Evolutionary conservation across 2,797 vertebrate species (phyloP).

Genomic region (Phalloptychus januarius): DNA sequence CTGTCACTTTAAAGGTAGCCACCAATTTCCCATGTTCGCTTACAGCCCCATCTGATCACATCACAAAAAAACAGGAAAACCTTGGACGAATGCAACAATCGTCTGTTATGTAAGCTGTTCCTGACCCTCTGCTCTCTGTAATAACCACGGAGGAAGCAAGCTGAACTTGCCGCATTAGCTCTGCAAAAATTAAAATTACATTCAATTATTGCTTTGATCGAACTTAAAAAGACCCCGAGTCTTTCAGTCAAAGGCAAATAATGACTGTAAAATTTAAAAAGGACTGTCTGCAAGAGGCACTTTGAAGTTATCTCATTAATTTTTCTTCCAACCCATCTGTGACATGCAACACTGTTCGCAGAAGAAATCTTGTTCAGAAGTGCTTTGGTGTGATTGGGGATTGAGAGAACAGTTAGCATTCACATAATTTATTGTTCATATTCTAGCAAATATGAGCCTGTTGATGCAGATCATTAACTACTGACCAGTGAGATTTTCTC

Average conservation of each 20-base stretch:
- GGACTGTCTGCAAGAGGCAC: constrained; percentile 13
- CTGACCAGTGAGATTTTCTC: constrained; percentile 20
- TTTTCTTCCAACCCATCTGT: constrained; percentile 47
- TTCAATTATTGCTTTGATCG: not conserved
- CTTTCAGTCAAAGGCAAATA: constrained; percentile 21
- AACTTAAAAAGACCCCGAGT: not conserved
- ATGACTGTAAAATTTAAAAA: constrained; percentile 18
- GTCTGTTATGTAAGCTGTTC: constrained; percentile 3
- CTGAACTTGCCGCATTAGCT: not conserved
- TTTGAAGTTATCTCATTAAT: constrained; percentile 22
- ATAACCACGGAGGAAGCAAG: not conserved
- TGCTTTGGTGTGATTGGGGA: constrained; percentile 40
- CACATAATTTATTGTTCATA: constrained; percentile 32
- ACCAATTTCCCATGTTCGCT: constrained; percentile 25
- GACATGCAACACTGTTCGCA: constrained; percentile 37
- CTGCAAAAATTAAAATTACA: not conserved
- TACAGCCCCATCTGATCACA: constrained; percentile 17
- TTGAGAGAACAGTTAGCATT: constrained; percentile 40
- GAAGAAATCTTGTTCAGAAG: constrained; percentile 28
- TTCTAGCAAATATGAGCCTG: constrained; percentile 24
- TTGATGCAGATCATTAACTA: constrained; percentile 9
- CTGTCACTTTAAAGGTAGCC: constrained; percentile 65
- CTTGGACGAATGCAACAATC: constrained; percentile 4
- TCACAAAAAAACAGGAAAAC: constrained; percentile 4
- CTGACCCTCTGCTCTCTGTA: not conserved